Evolutionary conservation across 2,797 vertebrate species (phyloP), one percentile per base, ranked within the genome.

Genomic region (Selene dorsalis): DNA sequence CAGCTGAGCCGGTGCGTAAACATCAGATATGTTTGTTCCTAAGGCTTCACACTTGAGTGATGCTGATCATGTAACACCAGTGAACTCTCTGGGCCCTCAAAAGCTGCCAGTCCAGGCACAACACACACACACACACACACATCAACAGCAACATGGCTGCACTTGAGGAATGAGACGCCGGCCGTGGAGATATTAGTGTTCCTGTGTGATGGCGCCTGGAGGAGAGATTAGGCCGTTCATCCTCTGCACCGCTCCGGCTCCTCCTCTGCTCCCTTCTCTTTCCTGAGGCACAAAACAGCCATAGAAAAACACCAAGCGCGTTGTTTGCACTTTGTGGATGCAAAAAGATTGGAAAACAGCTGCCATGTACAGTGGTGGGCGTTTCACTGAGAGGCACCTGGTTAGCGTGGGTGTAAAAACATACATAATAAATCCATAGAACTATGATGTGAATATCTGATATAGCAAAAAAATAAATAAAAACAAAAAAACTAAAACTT

Each of bases 171-270:
- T 91, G 92, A 88, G 75, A 80, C 28, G 67, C 50, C 6, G 82
- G 68, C 72, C 47, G 28, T 76, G 73, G 77, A 87, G 75, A 90
- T 84, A 83, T 77, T 35, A 69, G 45, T 64, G 80, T 56, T 88
- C 48, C 73, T 61, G 59, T 73, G 65, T 81, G 83, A 88, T 67
- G 84, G 73, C 24, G 88, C 93, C 94, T 79, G 64, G 14, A 90
- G 93, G 89, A 83, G 53, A 92, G 90, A 93, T 94, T 90, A 91
- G 85, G 66, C 64, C 59, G 68, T 84, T 90, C 87, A 88, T 90
- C 83, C 82, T 86, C 59, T 68, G 39, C 62, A 60, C 79, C 52
- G 52, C 73, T 70, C 20, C 10, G 12, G 66, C 77, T 85, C 78
- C 69, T 88, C 83, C 80, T 88, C 79, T 53, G 58, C 52, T 64